Base-by-base conservation (phyloP, 2,113 vertebrate species). In the Mesitornis unicolor region DNA sequence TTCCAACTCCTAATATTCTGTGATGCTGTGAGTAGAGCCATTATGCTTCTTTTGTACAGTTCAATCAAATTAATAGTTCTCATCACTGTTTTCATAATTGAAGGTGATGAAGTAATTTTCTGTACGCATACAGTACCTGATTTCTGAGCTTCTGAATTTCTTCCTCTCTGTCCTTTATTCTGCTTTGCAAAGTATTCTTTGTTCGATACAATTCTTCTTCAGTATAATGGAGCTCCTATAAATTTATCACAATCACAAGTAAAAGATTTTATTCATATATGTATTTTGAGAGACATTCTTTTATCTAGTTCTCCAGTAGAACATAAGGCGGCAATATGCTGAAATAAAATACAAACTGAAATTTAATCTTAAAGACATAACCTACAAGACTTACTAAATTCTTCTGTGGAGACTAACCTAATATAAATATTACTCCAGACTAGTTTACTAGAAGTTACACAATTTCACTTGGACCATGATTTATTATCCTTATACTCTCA, bases 111-210 rank as follows among this genome's bases (percentile, higher is more conserved):
- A 84, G 42, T 42, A 65, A 60, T 45, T 85, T 91, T 83, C 64
- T 67, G 48, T 74, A 77, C n/a, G 81, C 15, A 86, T 17, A 54
- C 3, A 22, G 48, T 97, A 99, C 99, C 99, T 99, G 99, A 96
- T 99, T 99, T 97, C 99, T 99, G 92, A 99, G 99, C 96, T 99
- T 99, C 87, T 99, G 99, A 94, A 99, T 99, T 97, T 99, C 99
- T 78, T 99, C 99, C 89, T 99, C 99, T 96, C 99, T 92, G 97
- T 99, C 99, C 97, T 99, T 99, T 95, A 99, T 98, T 93, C 99
- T 98, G 97, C 98, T 99, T 96, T 99, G 99, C 89, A 99, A 97
- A 28, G 98, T 98, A 71, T 96, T 98, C 97, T 99, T 99, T 43
- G 98, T 98, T 83, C 98, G 98, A 92, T 99, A 99, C 8, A 99